phyloP scores from a whole-genome alignment of 2,888 invertebrate species.

The Cheilosia impressa region DNA sequence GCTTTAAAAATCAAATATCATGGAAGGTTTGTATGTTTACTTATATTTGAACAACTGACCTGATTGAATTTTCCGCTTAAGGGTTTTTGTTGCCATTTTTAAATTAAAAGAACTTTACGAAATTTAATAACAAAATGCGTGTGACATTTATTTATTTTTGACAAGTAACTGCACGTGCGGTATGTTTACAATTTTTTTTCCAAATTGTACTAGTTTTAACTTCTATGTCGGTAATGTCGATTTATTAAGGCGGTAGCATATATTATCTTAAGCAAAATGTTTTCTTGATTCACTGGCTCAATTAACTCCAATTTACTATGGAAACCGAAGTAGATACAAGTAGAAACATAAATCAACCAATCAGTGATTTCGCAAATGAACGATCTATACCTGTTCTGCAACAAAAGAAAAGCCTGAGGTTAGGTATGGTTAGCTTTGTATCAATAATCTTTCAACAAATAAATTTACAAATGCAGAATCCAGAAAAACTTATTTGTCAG shows the following conservation, averaged over 20 bases:
- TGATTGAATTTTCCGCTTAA: conserved; percentile 41
- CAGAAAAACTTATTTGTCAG: too few relatives aligned
- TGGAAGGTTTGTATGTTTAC: background rate
- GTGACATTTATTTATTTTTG: background rate
- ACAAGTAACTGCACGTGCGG: conserved; percentile 35
- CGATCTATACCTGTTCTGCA: too few relatives aligned
- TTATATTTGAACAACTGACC: conserved; percentile 20
- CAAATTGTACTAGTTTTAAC: background rate
- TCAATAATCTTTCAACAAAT: too few relatives aligned
- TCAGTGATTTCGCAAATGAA: too few relatives aligned
- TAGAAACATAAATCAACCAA: too few relatives aligned
- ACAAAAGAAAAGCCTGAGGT: too few relatives aligned
- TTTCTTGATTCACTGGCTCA: too few relatives aligned
- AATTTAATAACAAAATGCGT: background rate
- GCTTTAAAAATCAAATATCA: background rate
- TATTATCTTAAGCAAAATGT: background rate
- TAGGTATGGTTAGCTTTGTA: too few relatives aligned
- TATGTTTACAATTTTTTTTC: conserved; percentile 8
- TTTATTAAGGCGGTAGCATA: background rate
- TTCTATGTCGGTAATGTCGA: background rate
- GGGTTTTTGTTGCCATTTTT: conserved; percentile 49
- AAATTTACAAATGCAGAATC: too few relatives aligned
- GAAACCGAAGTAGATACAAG: too few relatives aligned
- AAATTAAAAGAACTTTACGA: background rate
- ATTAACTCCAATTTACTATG: too few relatives aligned